Base-by-base conservation (phyloP, 1,140 invertebrate species). In the Condylostylus longicornis region DNA sequence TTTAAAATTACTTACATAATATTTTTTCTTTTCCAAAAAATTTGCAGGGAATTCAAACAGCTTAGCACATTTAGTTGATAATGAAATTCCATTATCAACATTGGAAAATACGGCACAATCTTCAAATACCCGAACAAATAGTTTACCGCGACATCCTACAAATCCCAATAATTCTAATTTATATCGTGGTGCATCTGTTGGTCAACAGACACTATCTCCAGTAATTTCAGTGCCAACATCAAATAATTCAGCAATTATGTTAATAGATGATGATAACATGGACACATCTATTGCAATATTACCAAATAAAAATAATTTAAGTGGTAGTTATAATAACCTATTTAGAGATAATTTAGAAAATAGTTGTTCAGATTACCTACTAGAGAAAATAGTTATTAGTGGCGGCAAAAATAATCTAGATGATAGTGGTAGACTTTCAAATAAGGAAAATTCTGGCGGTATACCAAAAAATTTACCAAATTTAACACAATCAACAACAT, bases 1-100 rank as follows among this genome's bases (percentile, higher is more conserved):
- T n/a, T n/a, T n/a, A n/a, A n/a, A n/a, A n/a, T n/a, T n/a, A n/a
- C n/a, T n/a, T n/a, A n/a, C n/a, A n/a, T n/a, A n/a, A n/a, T n/a
- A n/a, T n/a, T n/a, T n/a, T n/a, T n/a, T n/a, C n/a, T n/a, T n/a
- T n/a, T n/a, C n/a, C n/a, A n/a, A n/a, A n/a, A n/a, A n/a, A n/a
- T 10, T 49, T 61, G 62, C 46, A 68, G 74, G 70, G 54, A 74
- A 72, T 47, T 67, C 71, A 37, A 74, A 70, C 57, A 75, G 72
- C 52, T 62, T 74, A 52, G 71, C 70, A 37, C 70, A 74, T 44
- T 58, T 76, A 40, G 70, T 75, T 35, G 64, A 66, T 40, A 75
- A 70, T 45, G 72, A 75, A 61, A 63, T 71, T 37, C 72, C 72
- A 14, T 35, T 75, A 42, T 70, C 70, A 33, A 68, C 71, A 22